Evolutionary conservation across 1,140 invertebrate genomes (phyloP), one percentile per base, ranked within the genome.

Genomic region (Gonioctena quinquepunctata): DNA sequence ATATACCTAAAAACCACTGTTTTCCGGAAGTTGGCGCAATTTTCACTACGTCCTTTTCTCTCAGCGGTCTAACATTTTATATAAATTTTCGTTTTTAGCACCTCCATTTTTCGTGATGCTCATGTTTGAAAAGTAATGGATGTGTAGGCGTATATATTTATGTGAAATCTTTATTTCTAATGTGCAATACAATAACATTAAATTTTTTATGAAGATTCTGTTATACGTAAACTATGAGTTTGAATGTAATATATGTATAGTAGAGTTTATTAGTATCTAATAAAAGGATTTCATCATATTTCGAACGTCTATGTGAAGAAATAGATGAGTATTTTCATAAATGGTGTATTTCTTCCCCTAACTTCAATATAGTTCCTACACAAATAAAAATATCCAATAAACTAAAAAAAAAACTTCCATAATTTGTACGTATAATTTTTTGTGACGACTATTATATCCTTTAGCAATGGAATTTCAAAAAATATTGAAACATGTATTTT

Each of bases 121-220:
- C n/a, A n/a, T n/a, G n/a, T n/a, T n/a, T n/a, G n/a, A n/a, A n/a
- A n/a, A n/a, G n/a, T n/a, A n/a, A n/a, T n/a, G n/a, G n/a, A n/a
- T n/a, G n/a, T n/a, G n/a, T n/a, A n/a, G n/a, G n/a, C n/a, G n/a
- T n/a, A n/a, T n/a, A n/a, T 42, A 3, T 42, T 42, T 8, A n/a
- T 42, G 33, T 42, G 11, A n/a, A 42, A 11, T 42, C n/a, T n/a
- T n/a, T 42, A 42, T 42, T 54, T 54, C 19, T 52, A 13, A 66
- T 54, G 49, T 66, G 49, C n/a, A 54, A 66, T 27, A 54, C 42
- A 66, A 54, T 66, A 66, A 66, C 52, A 54, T 25, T 52, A 52
- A 23, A 54, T 23, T 62, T 62, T 19, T 28, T 27, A 11, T 27
- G 60, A 21, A 18, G n/a, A 3, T 42, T 42, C 16, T 42, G 33